Conservation (phyloP, 2,888 invertebrate species). For the Andricus curvator region DNA sequence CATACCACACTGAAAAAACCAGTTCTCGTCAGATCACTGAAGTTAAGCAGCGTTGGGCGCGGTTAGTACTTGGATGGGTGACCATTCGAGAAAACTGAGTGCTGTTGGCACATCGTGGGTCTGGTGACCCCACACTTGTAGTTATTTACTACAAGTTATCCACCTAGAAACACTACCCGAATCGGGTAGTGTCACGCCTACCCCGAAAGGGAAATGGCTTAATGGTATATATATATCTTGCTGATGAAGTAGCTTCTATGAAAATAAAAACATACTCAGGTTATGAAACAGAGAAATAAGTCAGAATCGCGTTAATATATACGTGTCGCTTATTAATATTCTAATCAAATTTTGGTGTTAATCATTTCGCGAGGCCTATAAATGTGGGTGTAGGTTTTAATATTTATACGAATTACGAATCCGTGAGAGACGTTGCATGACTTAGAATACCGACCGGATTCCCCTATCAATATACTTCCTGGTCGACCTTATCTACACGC, state of each 20-base stretch:
- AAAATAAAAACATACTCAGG: slow-evolving; percentile 24
- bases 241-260: slow-evolving; percentile 25
- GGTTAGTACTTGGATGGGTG: too few species aligned
- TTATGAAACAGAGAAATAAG: slow-evolving; percentile 4
- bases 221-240: too few species aligned
- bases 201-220: too few species aligned
- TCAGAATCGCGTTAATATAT: slow-evolving; percentile 10
- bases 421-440: slow-evolving; percentile 45
- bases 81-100: too few species aligned
- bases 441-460: slow-evolving; percentile 47
- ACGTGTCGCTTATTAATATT: not conserved
- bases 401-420: slow-evolving; percentile 29
- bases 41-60: too few species aligned
- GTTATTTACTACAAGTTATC: too few species aligned
- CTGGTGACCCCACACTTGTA: too few species aligned
- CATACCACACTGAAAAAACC: too few species aligned
- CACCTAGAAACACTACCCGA: too few species aligned
- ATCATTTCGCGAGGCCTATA: slow-evolving; percentile 34
- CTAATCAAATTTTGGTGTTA: not conserved
- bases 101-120: too few species aligned
- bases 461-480: slow-evolving; percentile 54
- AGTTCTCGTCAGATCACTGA: too few species aligned
- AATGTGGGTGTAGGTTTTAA: slow-evolving; percentile 23
- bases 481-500: slow-evolving; percentile 53
- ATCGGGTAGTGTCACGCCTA: too few species aligned